A percentile compares a stretch with the other conserved stretches of the same genome.
Evolutionary conservation across 1,140 invertebrate species (phyloP).

Genomic region (Tigriopus japonicus): DNA sequence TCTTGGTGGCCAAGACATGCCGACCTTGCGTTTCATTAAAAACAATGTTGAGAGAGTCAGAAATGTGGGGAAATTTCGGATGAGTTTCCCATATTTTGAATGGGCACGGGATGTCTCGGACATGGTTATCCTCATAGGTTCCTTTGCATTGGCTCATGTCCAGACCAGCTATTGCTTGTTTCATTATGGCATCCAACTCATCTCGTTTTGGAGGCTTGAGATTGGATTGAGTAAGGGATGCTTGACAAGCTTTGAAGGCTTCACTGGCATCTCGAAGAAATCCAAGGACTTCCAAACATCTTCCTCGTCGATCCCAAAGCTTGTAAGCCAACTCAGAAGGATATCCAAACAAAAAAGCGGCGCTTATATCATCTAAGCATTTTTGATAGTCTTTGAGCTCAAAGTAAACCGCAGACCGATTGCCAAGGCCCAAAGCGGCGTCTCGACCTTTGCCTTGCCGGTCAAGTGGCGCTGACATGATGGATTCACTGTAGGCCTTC

Average conservation of each 20-base stretch:
- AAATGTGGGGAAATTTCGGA: background rate
- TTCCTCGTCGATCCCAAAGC: background rate
- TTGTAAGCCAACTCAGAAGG: background rate
- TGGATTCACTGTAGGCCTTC: background rate
- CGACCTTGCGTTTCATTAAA: background rate
- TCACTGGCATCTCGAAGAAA: too few relatives aligned
- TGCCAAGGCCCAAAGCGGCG: background rate
- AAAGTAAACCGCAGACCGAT: background rate
- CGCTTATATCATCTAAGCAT: background rate
- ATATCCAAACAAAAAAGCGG: background rate
- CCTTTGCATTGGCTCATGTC: too few relatives aligned
- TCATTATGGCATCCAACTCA: too few relatives aligned
- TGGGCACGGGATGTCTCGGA: background rate
- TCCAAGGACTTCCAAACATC: background rate
- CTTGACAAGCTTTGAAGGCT: too few relatives aligned
- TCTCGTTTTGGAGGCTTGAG: too few relatives aligned
- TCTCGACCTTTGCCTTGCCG: background rate
- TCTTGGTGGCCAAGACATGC: background rate
- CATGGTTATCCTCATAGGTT: too few relatives aligned
- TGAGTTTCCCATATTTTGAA: background rate
- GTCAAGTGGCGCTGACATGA: background rate
- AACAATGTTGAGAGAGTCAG: background rate
- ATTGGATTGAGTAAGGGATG: too few relatives aligned
- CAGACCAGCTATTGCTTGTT: too few relatives aligned
- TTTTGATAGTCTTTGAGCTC: background rate